Conservation (phyloP, 2,888 invertebrate genomes). For the Andrena hattorfiana region DNA sequence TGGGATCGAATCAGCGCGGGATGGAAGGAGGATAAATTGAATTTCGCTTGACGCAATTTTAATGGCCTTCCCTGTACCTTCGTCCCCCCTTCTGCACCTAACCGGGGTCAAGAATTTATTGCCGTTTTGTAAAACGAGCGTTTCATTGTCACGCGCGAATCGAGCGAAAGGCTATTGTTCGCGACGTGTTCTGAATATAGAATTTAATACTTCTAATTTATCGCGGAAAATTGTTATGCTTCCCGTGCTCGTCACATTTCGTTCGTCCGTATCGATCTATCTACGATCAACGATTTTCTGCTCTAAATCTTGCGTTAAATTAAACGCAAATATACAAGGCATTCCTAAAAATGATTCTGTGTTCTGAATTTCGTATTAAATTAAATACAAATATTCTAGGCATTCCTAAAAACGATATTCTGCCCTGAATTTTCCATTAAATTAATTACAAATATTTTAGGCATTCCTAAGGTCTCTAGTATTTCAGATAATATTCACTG, state of each 20-base stretch:
- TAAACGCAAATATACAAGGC: no score
- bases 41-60: conserved; percentile 22
- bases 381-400: no score
- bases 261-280: background rate
- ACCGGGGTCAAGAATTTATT: background rate
- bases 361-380: no score
- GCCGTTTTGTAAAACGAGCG: conserved; percentile 15
- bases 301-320: no score
- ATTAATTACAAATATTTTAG: no score
- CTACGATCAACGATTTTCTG: no score
- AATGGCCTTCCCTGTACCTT: background rate
- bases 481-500: no score
- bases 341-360: no score
- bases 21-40: conserved; percentile 10
- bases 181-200: conserved; percentile 2
- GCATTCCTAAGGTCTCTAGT: no score
- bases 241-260: background rate
- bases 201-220: conserved; percentile 13
- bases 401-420: no score
- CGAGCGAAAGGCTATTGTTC: conserved; percentile 1
- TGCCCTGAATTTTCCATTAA: no score
- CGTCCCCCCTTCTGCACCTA: background rate
- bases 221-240: background rate
- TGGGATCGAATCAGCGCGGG: conserved; percentile 19
- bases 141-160: conserved; percentile 13